Percentiles rank a stretch among this genome's conserved stretches.
Conservation (phyloP, 2,113 vertebrate genomes). For the Salvelinus fontinalis region DNA sequence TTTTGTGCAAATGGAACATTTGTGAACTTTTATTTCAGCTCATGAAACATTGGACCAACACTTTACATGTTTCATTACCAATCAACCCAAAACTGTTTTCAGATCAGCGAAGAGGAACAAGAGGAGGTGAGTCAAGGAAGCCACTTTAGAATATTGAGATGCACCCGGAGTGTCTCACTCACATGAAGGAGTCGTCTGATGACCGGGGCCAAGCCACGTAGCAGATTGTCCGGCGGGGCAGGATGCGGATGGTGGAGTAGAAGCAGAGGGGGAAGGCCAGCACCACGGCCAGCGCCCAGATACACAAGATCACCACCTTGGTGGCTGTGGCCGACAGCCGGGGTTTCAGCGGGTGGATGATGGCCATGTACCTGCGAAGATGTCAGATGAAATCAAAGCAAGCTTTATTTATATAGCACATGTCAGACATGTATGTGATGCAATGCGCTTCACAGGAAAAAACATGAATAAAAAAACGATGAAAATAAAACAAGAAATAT, state of each 20-base stretch:
- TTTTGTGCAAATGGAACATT: no score
- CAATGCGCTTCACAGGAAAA: no score
- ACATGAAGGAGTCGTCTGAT: slow-evolving; percentile 87
- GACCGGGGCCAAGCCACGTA: slow-evolving; percentile 90
- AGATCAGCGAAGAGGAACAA: no score
- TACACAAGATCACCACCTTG: slow-evolving; percentile 87
- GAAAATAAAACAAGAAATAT: no score
- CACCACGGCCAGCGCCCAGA: slow-evolving; percentile 92
- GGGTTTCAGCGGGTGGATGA: slow-evolving; percentile 94
- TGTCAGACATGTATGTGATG: no score
- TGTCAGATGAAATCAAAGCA: slow-evolving; percentile 1
- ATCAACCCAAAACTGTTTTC: no score
- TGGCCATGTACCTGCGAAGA: slow-evolving; percentile 90
- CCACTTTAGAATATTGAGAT: no score
- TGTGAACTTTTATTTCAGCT: no score
- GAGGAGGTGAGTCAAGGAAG: no score
- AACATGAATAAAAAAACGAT: no score
- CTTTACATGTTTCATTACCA: no score
- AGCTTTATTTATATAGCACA: neutral
- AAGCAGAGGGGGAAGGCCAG: slow-evolving; percentile 94
- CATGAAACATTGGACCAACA: no score
- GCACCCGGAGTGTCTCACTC: slow-evolving; percentile 55
- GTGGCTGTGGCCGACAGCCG: slow-evolving; percentile 91
- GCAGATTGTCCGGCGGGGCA: slow-evolving; percentile 86
- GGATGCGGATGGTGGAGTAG: slow-evolving; percentile 84